phyloP scores from a whole-genome alignment of 2,113 vertebrate species.

The Elephantulus edwardii region DNA sequence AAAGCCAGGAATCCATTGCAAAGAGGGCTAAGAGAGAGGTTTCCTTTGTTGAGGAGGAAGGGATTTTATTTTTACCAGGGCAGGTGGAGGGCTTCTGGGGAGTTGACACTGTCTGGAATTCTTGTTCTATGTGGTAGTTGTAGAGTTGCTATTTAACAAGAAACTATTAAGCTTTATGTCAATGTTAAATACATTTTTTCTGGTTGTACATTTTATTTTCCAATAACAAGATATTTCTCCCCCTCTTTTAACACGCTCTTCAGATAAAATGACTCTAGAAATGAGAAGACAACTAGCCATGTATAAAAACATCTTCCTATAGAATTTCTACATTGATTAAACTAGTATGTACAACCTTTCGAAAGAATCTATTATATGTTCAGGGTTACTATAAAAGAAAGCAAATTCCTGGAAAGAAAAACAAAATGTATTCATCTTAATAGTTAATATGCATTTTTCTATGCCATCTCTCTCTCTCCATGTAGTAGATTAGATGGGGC shows the following conservation, averaged over 20 bases:
- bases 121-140: neutral
- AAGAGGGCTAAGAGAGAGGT: neutral
- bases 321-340: constrained; percentile 24
- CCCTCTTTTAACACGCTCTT: neutral
- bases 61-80: neutral
- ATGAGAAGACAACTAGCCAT: neutral
- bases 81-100: neutral
- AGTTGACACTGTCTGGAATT: neutral
- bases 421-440: constrained; percentile 61
- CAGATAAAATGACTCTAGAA: neutral
- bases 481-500: constrained; percentile 73
- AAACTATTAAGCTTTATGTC: constrained; percentile 19
- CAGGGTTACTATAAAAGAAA: constrained; percentile 1
- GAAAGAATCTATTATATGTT: neutral
- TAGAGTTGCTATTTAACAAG: neutral
- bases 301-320: neutral
- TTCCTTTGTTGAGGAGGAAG: neutral
- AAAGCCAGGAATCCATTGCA: neutral
- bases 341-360: neutral
- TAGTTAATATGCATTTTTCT: constrained; percentile 75
- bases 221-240: neutral
- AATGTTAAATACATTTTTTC: constrained; percentile 15
- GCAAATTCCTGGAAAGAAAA: neutral
- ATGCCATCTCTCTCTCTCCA: constrained; percentile 54
- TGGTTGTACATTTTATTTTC: constrained; percentile 24